phyloP scores from a whole-genome alignment of 2,113 vertebrate species.

The Probosciger aterrimus region DNA sequence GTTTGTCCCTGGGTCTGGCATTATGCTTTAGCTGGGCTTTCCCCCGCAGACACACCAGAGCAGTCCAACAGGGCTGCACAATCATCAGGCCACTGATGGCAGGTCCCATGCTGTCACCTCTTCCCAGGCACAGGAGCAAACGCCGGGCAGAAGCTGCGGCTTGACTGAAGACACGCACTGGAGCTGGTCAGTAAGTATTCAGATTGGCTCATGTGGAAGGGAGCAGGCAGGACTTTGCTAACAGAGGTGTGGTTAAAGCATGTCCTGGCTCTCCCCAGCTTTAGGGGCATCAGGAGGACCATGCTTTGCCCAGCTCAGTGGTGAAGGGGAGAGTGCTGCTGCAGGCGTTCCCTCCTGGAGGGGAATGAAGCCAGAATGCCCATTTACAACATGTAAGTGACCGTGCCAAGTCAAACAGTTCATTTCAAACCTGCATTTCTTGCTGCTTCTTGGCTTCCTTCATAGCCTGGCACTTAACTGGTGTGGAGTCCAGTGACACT shows the following conservation, averaged over 20 bases:
- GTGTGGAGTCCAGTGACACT: neutral
- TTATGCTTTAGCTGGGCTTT: neutral
- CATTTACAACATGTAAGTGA: neutral
- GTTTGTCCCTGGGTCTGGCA: neutral
- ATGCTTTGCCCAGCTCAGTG: accelerated
- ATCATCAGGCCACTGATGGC: neutral
- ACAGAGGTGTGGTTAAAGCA: neutral
- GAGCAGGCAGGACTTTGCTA: neutral
- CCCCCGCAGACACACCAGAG: neutral
- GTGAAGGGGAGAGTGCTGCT: neutral
- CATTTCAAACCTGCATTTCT: neutral
- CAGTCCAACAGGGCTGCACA: neutral
- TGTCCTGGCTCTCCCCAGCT: neutral
- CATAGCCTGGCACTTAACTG: neutral
- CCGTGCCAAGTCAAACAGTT: neutral
- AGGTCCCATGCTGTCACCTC: neutral
- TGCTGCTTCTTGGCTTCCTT: neutral
- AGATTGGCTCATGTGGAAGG: neutral
- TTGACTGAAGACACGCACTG: neutral
- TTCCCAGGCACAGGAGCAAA: neutral
- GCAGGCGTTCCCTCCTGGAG: neutral
- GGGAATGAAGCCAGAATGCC: neutral
- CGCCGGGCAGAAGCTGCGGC: neutral
- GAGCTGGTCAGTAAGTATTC: neutral
- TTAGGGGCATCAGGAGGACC: neutral